phyloP scores from a whole-genome alignment of 2,797 vertebrate species.

The Cryptoprocta ferox region DNA sequence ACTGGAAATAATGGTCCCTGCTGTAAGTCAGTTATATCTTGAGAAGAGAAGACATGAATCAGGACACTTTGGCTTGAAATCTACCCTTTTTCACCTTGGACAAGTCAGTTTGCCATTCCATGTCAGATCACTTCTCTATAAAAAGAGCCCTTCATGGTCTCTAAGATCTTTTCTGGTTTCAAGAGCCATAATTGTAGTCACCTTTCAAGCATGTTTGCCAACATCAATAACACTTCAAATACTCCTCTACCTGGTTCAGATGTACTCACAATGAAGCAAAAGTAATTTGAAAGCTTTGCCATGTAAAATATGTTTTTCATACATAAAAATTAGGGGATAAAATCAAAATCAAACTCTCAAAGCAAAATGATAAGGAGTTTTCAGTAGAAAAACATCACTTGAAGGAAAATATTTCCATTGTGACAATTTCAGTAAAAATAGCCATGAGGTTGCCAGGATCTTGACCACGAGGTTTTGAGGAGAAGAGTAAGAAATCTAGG shows the following conservation, averaged over 20 bases:
- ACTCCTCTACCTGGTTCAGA: not conserved
- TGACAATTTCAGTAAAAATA: not conserved
- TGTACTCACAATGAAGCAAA: not conserved
- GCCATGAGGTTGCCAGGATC: not conserved
- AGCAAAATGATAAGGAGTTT: not conserved
- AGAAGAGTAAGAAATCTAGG: not conserved
- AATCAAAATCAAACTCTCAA: constrained; percentile 13
- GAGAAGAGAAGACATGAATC: not conserved
- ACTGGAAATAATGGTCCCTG: too few relatives aligned
- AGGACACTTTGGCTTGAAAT: not conserved
- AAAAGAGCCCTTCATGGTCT: not conserved
- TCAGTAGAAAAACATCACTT: not conserved
- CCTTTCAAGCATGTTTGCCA: not conserved
- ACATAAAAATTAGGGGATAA: not conserved
- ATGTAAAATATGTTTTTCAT: not conserved
- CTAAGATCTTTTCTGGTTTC: not conserved
- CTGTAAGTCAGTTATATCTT: not conserved
- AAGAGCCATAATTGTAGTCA: not conserved
- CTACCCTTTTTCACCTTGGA: not conserved
- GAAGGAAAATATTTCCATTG: not conserved
- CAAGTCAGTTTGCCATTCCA: not conserved
- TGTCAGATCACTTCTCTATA: not conserved
- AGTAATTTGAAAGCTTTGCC: not conserved
- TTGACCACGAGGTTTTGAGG: not conserved
- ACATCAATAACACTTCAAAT: not conserved